Base-by-base conservation (phyloP, 1,140 invertebrate species). In the Amyelois transitella region DNA sequence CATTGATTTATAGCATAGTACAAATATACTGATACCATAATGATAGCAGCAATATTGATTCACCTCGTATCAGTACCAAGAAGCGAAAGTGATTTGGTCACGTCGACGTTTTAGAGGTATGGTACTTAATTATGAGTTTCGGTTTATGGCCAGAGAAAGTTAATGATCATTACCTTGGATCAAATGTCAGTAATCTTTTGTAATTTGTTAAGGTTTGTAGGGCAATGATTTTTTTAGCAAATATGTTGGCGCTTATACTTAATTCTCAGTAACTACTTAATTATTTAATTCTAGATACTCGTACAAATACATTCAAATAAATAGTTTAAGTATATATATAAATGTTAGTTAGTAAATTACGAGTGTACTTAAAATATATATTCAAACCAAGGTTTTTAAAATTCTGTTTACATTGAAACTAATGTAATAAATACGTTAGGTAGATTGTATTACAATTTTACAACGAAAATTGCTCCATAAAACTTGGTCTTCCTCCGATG, bases 391-490 rank as follows among this genome's bases (percentile, higher is more conserved):
- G n/a, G n/a, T n/a, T n/a, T n/a, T n/a, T n/a, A n/a, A n/a, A n/a
- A n/a, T n/a, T n/a, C n/a, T n/a, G n/a, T n/a, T n/a, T n/a, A n/a
- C n/a, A n/a, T n/a, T n/a, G n/a, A n/a, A n/a, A n/a, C n/a, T n/a
- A n/a, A n/a, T n/a, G n/a, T n/a, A n/a, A n/a, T n/a, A n/a, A n/a
- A n/a, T n/a, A n/a, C n/a, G n/a, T n/a, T n/a, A n/a, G n/a, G n/a
- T n/a, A n/a, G n/a, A n/a, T 38, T 14, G 5, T 38, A 14, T 14
- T 14, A 58, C 38, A 53, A 48, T 63, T 17, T 20, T 51, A 43
- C 32, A 50, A 22, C 22, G 51, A 65, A 64, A 73, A 70, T 70
- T 56, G 60, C 58, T 64, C 60, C 63, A 55, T 56, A 66, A 71
- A 69, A 45, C 64, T 63, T 43, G 56, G 45, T 53, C 24, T 49